phyloP scores from a whole-genome alignment of 2,888 invertebrate genomes.

The Eupithecia vulgata region DNA sequence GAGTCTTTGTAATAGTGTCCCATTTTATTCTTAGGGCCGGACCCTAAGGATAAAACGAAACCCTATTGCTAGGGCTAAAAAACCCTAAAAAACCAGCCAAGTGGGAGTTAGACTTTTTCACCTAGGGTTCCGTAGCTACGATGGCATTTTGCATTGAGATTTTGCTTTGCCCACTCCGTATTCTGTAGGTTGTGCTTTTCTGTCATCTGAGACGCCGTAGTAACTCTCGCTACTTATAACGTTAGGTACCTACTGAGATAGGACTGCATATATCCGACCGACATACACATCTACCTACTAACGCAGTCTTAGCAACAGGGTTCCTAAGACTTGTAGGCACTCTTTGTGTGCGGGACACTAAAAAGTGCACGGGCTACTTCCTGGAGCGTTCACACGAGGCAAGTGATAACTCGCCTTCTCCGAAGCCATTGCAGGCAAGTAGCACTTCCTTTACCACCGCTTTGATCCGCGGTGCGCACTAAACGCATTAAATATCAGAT shows the following conservation, averaged over 20 bases:
- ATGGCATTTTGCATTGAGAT: neutral
- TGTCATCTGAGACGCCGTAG: neutral
- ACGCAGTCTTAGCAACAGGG: neutral
- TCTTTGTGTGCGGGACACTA: neutral
- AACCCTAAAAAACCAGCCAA: constrained; percentile 50
- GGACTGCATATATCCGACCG: neutral
- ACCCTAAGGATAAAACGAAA: no score
- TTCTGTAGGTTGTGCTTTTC: neutral
- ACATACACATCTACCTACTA: neutral
- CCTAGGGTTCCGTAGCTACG: neutral
- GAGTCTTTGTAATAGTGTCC: no score
- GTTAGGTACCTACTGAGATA: neutral
- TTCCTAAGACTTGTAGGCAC: neutral
- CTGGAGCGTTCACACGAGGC: constrained; percentile 53
- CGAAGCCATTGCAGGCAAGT: constrained; percentile 68
- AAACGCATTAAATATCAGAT: constrained; percentile 43
- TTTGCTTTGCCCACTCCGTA: neutral
- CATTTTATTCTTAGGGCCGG: no score
- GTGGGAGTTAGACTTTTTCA: neutral
- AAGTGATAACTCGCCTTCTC: constrained; percentile 63
- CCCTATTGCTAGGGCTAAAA: no score
- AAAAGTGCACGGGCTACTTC: constrained; percentile 52
- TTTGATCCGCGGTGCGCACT: constrained; percentile 54
- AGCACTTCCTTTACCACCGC: constrained; percentile 53
- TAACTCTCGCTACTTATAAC: neutral